Evolutionary conservation across 2,797 vertebrate species (phyloP), one percentile per base, ranked within the genome.

Genomic region (Tragelaphus oryx): DNA sequence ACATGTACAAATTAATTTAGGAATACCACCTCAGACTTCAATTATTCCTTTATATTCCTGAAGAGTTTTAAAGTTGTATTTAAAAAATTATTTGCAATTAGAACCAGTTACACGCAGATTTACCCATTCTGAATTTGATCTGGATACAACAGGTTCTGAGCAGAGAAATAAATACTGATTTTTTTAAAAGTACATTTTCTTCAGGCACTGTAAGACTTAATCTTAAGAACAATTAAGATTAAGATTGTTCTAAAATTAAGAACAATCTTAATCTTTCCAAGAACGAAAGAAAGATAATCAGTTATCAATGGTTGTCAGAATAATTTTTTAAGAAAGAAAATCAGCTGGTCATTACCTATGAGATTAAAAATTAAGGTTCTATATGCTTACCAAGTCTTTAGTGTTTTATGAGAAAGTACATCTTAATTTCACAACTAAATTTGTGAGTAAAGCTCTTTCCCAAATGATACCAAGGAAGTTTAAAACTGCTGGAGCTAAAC

Each of bases 241-340:
- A 33, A 65, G 62, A 65, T 10, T 33, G 62, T 65, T 33, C n/a
- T 33, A 20, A 65, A 65, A 9, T 33, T 65, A 20, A 65, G 74
- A 96, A 88, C 28, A 82, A 79, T 82, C 65, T 62, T 88, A 95
- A 80, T 57, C n/a, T 86, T 92, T 88, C 54, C 83, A 88, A 91
- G 54, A 93, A 95, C 24, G 52, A 75, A 95, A 86, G 26, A 57
- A 88, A 93, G 44, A 85, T 79, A 93, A 86, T 86, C 68, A 76
- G 30, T 16, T 95, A 65, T 44, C 41, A 48, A 24, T 80, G 46
- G 54, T 60, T 89, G 48, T 91, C 44, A 54, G 89, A 26, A 33
- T 91, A 75, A 55, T 80, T 94, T 82, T 82, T 93, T 37, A 79
- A 85, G 91, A 85, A 55, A 57, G 78, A 87, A 87, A 86, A 52